Base-by-base conservation (phyloP, 2,888 invertebrate genomes). In the Amphipoea lucens region DNA sequence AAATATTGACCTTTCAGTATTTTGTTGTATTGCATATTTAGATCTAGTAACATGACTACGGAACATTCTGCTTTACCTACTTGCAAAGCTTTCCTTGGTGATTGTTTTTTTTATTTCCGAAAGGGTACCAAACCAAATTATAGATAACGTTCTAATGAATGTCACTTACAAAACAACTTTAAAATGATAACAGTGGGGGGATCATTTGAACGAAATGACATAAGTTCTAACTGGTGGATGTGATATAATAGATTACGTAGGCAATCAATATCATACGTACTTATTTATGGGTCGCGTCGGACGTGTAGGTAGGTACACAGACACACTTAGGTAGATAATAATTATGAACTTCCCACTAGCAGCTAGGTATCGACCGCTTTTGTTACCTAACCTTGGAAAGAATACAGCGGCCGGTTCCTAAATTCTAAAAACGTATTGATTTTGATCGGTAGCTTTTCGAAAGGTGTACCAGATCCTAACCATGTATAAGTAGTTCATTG, bases 321-420 rank as follows among this genome's bases (percentile, higher is more conserved):
- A 71, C 57, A 63, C 45, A 68, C 69, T 81, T 65, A 63, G 73
- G 62, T 79, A 85, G 69, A 51, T 71, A 74, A 71, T 65, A 74
- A 77, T 81, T 72, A 66, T 68, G 51, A 54, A 63, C 11, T 66
- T 87, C 65, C 60, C 42, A 62, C 12, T 77, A 79, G 63, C 40
- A 74, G 76, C 71, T 80, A 74, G 54, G 29, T 83, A 87, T 89
- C 84, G 90, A 89, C 65, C 88, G 81, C 69, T 67, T 75, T 75
- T 71, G 60, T 77, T 86, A 76, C 78, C 74, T 85, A 83, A 82
- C 86, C 86, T 85, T 86, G 82, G 63, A 48, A 67, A 42, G 66
- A 60, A 36, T 3, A 82, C 63, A 48, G 36, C 62, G 54, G 14
- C 40, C 29, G 40, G 11, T 62, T 29, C 51, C 57, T 23, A 51